These are phyloP conservation scores for Lamproptera curius DNA, from an alignment of 2,888 invertebrate species.

Conservation along the genomic window DNA sequence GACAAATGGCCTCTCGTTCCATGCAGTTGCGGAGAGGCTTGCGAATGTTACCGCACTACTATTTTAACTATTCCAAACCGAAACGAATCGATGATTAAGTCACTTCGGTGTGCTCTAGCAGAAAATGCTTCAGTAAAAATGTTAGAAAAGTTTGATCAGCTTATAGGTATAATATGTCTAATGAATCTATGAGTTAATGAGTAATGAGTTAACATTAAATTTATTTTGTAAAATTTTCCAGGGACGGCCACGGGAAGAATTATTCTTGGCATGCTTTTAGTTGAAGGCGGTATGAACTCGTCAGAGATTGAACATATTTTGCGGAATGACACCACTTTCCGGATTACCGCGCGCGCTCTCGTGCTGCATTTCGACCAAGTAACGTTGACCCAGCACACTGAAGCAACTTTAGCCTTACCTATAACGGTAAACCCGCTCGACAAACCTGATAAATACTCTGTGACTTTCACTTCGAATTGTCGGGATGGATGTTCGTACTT, in stretches of 20 bases:
- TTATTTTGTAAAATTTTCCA: slow-evolving; percentile 34
- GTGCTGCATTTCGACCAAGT: slow-evolving; percentile 45
- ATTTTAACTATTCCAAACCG: slow-evolving; percentile 56
- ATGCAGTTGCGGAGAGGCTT: slow-evolving; percentile 61
- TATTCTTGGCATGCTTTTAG: slow-evolving; percentile 53
- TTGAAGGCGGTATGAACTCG: slow-evolving; percentile 59
- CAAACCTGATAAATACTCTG: slow-evolving; percentile 51
- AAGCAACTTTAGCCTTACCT: slow-evolving; percentile 44
- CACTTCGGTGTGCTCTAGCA: slow-evolving; percentile 54
- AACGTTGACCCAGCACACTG: slow-evolving; percentile 48
- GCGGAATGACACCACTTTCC: slow-evolving; percentile 43
- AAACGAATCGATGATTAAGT: slow-evolving; percentile 62
- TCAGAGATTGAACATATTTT: slow-evolving; percentile 57
- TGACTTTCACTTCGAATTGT: slow-evolving; percentile 64
- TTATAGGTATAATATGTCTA: slow-evolving; percentile 48
- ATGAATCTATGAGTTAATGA: neutral
- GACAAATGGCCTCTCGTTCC: slow-evolving; percentile 58
- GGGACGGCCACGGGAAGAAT: slow-evolving; percentile 58
- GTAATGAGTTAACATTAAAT: neutral
- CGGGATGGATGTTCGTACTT: slow-evolving; percentile 66
- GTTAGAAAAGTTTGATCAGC: slow-evolving; percentile 55
- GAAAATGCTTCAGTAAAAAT: slow-evolving; percentile 59
- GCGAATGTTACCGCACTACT: slow-evolving; percentile 63
- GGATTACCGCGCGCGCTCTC: slow-evolving; percentile 47
- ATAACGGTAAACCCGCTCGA: slow-evolving; percentile 47